phyloP scores from a whole-genome alignment of 2,797 vertebrate species.

The Gallirallus australis region DNA sequence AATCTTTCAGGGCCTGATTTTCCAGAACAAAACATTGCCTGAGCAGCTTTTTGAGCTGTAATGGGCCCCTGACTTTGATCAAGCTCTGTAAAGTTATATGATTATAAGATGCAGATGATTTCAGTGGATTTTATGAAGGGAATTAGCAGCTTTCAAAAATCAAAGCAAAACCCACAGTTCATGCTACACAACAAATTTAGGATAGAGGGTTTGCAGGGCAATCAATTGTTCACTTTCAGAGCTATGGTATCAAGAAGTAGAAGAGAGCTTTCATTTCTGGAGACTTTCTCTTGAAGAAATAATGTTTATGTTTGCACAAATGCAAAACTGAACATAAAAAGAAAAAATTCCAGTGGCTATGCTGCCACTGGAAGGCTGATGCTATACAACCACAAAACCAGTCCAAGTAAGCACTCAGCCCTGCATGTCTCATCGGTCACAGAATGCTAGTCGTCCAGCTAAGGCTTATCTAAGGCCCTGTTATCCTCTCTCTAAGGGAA shows the following conservation, averaged over 20 bases:
- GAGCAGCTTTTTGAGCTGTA: background rate
- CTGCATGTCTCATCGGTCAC: background rate
- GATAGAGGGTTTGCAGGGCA: background rate
- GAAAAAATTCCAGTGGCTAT: background rate
- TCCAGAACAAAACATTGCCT: slow-evolving; percentile 5
- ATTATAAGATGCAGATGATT: slow-evolving; percentile 8
- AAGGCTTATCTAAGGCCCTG: background rate
- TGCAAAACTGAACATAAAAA: background rate
- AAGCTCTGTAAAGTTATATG: background rate
- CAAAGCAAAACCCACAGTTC: background rate
- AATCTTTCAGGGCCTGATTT: slow-evolving; percentile 17
- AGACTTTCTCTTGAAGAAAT: background rate
- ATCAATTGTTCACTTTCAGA: background rate
- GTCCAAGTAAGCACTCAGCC: background rate
- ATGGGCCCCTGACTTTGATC: slow-evolving; percentile 8
- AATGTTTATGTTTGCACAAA: background rate
- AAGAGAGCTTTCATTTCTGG: background rate
- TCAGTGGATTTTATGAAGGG: background rate
- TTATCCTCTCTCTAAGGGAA: background rate
- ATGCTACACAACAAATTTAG: background rate
- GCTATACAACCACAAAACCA: background rate
- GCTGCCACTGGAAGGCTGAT: background rate
- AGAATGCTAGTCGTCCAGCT: background rate
- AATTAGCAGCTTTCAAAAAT: background rate
- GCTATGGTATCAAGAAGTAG: background rate